Conservation (phyloP, 2,113 vertebrate genomes). For the Gallinago media region DNA sequence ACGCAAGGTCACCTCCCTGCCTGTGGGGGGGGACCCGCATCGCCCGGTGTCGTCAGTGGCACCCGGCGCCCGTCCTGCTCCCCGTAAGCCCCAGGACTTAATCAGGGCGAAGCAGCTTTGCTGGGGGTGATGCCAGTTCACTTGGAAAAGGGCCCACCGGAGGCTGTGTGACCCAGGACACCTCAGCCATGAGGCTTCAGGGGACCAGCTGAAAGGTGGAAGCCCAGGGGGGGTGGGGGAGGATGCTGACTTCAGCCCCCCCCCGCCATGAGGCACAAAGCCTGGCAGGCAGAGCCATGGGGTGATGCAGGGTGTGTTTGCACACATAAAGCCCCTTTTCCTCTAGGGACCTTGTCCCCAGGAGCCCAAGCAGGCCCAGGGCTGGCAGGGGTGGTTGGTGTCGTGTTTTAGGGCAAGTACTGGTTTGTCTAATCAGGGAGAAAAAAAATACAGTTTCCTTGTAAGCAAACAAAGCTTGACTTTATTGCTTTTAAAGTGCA, state of each 20-base stretch:
- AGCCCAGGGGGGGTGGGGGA: neutral
- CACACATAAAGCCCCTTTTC: neutral
- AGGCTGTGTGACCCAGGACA: neutral
- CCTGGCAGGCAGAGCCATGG: neutral
- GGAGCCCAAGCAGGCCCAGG: neutral
- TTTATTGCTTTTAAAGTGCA: constrained; percentile 56
- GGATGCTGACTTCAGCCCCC: neutral
- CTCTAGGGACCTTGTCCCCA: neutral
- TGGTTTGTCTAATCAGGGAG: neutral
- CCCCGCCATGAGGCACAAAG: neutral
- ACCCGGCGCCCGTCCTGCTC: rapidly evolving
- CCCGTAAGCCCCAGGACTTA: rapidly evolving
- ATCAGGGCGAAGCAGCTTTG: neutral
- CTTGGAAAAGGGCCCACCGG: neutral
- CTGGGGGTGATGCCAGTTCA: neutral
- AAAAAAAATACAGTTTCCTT: neutral
- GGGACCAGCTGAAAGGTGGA: neutral
- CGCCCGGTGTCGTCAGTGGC: rapidly evolving
- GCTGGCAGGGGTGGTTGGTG: neutral
- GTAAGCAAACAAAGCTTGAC: constrained; percentile 32
- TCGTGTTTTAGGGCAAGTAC: neutral
- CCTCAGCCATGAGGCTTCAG: neutral
- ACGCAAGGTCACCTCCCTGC: neutral
- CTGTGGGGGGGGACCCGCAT: rapidly evolving
- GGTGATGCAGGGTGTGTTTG: rapidly evolving